Evolutionary conservation across 2,888 invertebrate genomes (phyloP).

Genomic region (Galerucella pusilla): DNA sequence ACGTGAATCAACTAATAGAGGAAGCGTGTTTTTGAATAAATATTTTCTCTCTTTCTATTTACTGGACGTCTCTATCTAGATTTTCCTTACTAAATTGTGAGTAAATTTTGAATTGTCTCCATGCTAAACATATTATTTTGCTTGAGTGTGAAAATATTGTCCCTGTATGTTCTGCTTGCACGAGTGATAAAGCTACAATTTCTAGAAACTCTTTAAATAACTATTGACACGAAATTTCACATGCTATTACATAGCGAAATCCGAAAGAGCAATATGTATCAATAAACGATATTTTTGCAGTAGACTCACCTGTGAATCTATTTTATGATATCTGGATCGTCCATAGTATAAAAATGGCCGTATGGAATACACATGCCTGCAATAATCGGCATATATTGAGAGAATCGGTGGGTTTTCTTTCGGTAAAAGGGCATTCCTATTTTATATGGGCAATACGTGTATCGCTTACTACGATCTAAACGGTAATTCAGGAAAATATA

Average conservation of each 20-base stretch:
- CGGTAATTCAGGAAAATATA: constrained; percentile 39
- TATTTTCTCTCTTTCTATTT: too few species aligned
- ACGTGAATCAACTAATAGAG: too few species aligned
- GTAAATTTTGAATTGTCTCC: too few species aligned
- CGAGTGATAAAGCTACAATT: too few species aligned
- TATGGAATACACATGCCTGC: constrained; percentile 38
- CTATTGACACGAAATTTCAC: not conserved
- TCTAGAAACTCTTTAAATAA: not conserved
- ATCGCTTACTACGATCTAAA: constrained; percentile 34
- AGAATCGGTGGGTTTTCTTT: constrained; percentile 32
- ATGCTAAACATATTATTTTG: too few species aligned
- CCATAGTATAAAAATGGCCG: constrained; percentile 20
- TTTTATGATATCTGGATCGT: constrained; percentile 13
- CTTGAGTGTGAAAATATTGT: too few species aligned
- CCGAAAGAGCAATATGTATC: not conserved
- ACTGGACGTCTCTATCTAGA: too few species aligned
- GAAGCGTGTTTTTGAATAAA: too few species aligned
- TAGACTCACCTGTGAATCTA: not conserved
- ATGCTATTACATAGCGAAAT: not conserved
- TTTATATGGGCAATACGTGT: constrained; percentile 38
- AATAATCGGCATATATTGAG: constrained; percentile 37
- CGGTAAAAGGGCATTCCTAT: constrained; percentile 30
- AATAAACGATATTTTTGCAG: constrained; percentile 1
- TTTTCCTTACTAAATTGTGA: too few species aligned
- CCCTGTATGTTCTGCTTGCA: too few species aligned